Evolutionary conservation across 2,888 invertebrate genomes (phyloP).

Genomic region (Galerucella nymphaeae): DNA sequence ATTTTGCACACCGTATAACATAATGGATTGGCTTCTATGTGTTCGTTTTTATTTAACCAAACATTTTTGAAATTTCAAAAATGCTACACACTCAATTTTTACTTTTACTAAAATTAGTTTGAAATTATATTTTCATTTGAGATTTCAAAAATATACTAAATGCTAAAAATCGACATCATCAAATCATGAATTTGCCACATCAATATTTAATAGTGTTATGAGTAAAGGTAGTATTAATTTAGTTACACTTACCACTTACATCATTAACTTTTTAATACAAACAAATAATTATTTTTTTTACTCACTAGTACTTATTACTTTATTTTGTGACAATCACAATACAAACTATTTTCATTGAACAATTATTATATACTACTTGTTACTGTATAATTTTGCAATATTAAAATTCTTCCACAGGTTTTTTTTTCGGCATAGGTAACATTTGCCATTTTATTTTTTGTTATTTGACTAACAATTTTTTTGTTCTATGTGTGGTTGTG

Average conservation of each 20-base stretch:
- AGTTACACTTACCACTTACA: conserved; percentile 6
- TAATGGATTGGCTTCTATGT: conserved; percentile 52
- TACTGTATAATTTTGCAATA: conserved; percentile 20
- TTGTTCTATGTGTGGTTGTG: conserved; percentile 62
- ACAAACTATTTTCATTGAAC: neutral
- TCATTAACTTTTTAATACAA: conserved; percentile 6
- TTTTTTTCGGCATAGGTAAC: conserved; percentile 55
- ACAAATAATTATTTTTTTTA: neutral
- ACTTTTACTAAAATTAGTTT: neutral
- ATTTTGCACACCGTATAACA: conserved; percentile 56
- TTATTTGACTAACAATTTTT: conserved; percentile 56
- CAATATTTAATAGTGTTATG: conserved; percentile 18
- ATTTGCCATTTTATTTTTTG: conserved; percentile 47
- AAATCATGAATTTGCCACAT: conserved; percentile 14
- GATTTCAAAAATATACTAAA: conserved; percentile 25
- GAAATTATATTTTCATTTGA: conserved; percentile 5
- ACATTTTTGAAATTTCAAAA: conserved; percentile 26
- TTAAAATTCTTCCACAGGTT: conserved; percentile 53
- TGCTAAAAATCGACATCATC: conserved; percentile 23
- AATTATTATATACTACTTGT: conserved; percentile 1
- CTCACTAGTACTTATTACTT: neutral
- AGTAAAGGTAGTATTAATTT: conserved; percentile 17
- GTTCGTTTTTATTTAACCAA: conserved; percentile 37
- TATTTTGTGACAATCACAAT: neutral
- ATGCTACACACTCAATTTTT: neutral